Conservation (phyloP, 2,113 vertebrate species). For the Lepus americanus region DNA sequence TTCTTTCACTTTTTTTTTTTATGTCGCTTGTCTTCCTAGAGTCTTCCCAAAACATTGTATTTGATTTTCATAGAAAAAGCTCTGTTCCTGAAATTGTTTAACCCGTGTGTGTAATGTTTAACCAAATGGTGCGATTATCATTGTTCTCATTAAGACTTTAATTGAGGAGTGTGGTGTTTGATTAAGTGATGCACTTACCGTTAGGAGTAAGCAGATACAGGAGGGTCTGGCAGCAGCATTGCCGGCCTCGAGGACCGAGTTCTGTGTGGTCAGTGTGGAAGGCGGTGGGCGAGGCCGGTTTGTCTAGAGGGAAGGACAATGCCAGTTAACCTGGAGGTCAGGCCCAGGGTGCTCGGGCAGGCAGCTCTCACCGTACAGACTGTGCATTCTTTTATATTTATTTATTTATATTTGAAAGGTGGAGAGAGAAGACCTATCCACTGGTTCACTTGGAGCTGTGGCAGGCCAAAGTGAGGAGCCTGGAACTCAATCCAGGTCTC, state of each 20-base stretch:
- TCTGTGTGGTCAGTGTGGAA: accelerated
- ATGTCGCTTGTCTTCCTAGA: background rate
- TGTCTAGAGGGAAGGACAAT: background rate
- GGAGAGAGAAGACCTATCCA: no score
- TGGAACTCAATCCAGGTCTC: no score
- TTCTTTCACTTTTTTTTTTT: background rate
- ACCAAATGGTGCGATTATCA: conserved; percentile 18
- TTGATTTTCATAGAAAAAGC: background rate
- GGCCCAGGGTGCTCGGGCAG: background rate
- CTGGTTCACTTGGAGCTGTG: no score
- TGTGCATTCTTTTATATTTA: background rate
- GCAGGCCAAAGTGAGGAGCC: no score
- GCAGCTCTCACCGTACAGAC: background rate
- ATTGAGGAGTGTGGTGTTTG: background rate
- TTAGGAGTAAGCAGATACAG: background rate
- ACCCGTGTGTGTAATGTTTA: background rate
- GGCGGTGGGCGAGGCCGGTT: background rate
- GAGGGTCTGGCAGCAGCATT: background rate
- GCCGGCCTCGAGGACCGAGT: background rate
- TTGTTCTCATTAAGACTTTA: conserved; percentile 6
- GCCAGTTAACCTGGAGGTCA: background rate
- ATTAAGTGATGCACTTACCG: background rate
- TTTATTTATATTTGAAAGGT: no score
- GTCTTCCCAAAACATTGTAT: background rate
- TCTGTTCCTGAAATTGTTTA: background rate